Conservation (phyloP, 1,140 invertebrate species). For the Berghia stephanieae region DNA sequence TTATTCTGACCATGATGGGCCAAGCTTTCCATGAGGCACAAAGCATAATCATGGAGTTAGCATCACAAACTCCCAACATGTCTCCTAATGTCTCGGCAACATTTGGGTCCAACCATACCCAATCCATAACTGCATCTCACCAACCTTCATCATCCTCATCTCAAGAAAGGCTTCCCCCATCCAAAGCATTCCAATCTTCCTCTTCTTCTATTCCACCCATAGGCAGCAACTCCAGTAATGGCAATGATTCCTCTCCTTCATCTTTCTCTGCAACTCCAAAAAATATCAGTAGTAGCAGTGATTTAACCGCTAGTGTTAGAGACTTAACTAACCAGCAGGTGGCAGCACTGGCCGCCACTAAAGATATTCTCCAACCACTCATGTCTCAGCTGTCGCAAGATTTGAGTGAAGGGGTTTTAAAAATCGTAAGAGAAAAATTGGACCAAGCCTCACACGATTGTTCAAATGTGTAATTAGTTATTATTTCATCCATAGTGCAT, state of each 20-base stretch:
- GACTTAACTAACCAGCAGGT: not conserved
- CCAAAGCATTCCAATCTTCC: slow-evolving; percentile 21
- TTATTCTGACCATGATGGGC: slow-evolving; percentile 30
- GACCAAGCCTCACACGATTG: slow-evolving; percentile 30
- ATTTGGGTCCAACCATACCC: not conserved
- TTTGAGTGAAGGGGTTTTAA: slow-evolving; percentile 32
- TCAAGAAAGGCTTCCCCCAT: not conserved
- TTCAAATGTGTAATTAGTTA: not conserved
- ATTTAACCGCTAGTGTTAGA: no score
- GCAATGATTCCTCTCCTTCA: no score
- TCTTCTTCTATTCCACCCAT: no score
- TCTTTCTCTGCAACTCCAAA: no score
- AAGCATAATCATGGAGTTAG: slow-evolving; percentile 31
- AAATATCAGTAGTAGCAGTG: no score
- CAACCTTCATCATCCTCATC: not conserved
- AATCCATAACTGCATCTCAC: not conserved
- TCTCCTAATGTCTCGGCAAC: not conserved
- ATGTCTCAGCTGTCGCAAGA: slow-evolving; percentile 34
- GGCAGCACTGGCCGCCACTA: slow-evolving; percentile 25
- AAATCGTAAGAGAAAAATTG: slow-evolving; percentile 30
- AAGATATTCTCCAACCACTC: slow-evolving; percentile 36
- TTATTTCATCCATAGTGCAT: not conserved
- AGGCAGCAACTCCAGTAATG: no score
- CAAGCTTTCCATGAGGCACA: slow-evolving; percentile 36
- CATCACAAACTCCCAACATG: slow-evolving; percentile 26